A percentile compares a stretch with the other conserved stretches of the same genome.
Conservation (phyloP, 2,113 vertebrate species). For the Alosa alosa region DNA sequence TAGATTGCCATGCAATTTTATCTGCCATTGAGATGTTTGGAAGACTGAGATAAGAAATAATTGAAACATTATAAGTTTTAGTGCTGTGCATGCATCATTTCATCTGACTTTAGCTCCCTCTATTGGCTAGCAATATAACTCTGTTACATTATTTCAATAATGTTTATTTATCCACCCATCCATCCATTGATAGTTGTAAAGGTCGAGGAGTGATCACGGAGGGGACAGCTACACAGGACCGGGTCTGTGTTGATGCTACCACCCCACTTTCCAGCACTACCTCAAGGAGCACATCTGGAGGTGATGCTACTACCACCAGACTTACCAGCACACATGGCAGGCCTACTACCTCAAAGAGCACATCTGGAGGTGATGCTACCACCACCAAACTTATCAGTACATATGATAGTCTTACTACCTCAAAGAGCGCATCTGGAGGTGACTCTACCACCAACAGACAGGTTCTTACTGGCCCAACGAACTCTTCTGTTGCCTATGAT, state of each 20-base stretch:
- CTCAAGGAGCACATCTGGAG: not conserved
- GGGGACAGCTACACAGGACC: conserved; percentile 32
- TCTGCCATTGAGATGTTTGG: too few species aligned
- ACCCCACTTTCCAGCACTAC: not conserved
- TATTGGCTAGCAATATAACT: not conserved
- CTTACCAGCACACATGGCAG: too few species aligned
- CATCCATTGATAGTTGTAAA: conserved; percentile 35
- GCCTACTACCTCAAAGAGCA: too few species aligned
- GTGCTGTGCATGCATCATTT: not conserved
- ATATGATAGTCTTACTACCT: too few species aligned
- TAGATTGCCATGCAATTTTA: too few species aligned
- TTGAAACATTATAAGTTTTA: too few species aligned
- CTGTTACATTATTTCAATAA: not conserved
- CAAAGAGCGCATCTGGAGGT: not conserved
- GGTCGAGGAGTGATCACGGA: conserved; percentile 9
- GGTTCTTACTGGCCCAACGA: not conserved
- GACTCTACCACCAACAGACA: not conserved
- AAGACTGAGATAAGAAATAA: too few species aligned
- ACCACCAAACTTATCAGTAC: too few species aligned
- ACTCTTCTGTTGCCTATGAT: not conserved
- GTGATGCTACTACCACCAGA: too few species aligned
- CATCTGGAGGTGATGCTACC: too few species aligned
- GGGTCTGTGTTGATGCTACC: conserved; percentile 1
- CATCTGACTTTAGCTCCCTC: not conserved
- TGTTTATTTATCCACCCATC: not conserved